Percentiles rank a stretch among this genome's conserved stretches.
Conservation (phyloP, 2,113 vertebrate genomes). For the Hemiprocne comata region DNA sequence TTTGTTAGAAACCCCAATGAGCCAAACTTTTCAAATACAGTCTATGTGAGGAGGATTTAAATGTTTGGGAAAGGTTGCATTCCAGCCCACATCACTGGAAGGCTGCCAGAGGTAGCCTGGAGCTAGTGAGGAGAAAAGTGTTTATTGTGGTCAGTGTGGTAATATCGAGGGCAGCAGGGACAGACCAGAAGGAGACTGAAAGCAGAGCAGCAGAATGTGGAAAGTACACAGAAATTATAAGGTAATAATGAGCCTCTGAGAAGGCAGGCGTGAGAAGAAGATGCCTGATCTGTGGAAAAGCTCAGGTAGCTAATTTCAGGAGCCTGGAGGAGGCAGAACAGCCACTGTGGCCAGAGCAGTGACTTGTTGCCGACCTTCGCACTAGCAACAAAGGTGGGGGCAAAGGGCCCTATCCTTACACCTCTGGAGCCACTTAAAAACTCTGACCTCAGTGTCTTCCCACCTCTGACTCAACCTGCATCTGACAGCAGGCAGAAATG, state of each 20-base stretch:
- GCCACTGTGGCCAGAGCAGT: neutral
- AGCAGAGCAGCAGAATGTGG: neutral
- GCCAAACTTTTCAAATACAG: neutral
- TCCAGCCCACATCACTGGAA: neutral
- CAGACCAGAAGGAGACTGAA: neutral
- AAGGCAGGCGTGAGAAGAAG: neutral
- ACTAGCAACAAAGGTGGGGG: neutral
- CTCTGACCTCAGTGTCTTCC: neutral
- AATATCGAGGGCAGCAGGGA: conserved; percentile 9
- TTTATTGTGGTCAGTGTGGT: conserved; percentile 38
- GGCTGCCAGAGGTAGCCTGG: conserved; percentile 28
- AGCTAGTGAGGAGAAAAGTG: neutral
- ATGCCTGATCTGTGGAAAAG: neutral
- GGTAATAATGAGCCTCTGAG: conserved; percentile 19
- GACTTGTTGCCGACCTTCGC: neutral
- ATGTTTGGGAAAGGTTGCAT: neutral
- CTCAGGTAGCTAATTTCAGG: conserved; percentile 23
- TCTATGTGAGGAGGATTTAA: conserved; percentile 5
- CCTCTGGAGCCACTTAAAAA: neutral
- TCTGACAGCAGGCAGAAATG: neutral
- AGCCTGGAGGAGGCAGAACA: neutral
- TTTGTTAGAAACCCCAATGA: neutral
- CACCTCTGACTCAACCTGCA: neutral
- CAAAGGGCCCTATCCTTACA: neutral
- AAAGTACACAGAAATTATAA: conserved; percentile 3